phyloP scores from a whole-genome alignment of 2,888 invertebrate species.

The Silvanus unidentatus region DNA sequence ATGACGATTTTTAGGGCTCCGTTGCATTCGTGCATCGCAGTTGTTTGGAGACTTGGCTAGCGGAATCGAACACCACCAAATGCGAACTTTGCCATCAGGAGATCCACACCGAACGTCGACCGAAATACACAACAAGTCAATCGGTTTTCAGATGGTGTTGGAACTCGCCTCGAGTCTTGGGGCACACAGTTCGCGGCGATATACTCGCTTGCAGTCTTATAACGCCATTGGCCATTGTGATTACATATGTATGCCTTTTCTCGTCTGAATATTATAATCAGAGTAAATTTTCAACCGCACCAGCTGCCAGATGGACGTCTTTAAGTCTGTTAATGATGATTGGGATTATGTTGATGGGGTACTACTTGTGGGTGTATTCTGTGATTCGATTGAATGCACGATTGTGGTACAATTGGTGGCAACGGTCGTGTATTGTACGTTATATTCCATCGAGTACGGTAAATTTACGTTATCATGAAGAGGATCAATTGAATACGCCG shows the following conservation, averaged over 20 bases:
- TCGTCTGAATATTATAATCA: conserved; percentile 50
- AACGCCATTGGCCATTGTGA: conserved; percentile 52
- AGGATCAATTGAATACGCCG: background rate
- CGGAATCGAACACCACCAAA: conserved; percentile 61
- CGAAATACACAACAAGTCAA: conserved; percentile 52
- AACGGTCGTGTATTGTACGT: conserved; percentile 49
- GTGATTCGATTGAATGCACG: conserved; percentile 48
- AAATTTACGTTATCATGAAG: background rate
- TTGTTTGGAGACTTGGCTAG: conserved; percentile 71
- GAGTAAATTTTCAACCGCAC: conserved; percentile 45
- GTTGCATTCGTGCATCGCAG: conserved; percentile 67
- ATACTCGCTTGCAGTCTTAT: conserved; percentile 53
- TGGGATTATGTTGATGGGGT: conserved; percentile 48
- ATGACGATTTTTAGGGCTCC: conserved; percentile 55
- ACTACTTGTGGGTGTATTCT: conserved; percentile 50
- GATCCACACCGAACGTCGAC: conserved; percentile 60
- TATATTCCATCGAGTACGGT: conserved; percentile 36
- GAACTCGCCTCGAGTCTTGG: conserved; percentile 32
- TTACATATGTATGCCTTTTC: conserved; percentile 50
- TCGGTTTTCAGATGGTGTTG: conserved; percentile 58
- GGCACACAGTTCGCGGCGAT: conserved; percentile 47
- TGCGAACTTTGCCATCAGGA: conserved; percentile 69
- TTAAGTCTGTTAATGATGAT: conserved; percentile 48
- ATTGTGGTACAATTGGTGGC: conserved; percentile 54
- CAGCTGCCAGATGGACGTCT: conserved; percentile 49